Conservation (phyloP, 2,888 invertebrate species). For the Calliopum simillimum region DNA sequence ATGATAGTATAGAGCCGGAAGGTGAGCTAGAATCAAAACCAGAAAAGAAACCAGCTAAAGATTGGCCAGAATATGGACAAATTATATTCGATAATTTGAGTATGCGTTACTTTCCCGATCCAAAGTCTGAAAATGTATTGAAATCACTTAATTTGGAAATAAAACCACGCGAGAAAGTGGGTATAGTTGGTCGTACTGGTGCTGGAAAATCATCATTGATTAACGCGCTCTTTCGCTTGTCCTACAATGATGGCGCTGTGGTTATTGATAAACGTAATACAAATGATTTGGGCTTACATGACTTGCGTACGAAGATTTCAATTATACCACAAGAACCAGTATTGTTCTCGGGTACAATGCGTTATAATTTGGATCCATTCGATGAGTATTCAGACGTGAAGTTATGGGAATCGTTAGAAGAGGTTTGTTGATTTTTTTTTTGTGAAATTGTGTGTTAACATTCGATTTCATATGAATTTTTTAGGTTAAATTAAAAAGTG, state of each 20-base stretch:
- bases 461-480: neutral
- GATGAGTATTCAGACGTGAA: conserved; percentile 81
- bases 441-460: neutral
- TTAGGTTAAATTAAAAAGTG: conserved; percentile 73
- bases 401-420: conserved; percentile 87
- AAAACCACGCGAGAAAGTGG: conserved; percentile 75
- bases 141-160: conserved; percentile 77
- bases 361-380: conserved; percentile 92
- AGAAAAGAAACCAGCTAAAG: conserved; percentile 74
- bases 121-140: conserved; percentile 78
- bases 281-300: conserved; percentile 77
- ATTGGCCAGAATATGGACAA: conserved; percentile 80
- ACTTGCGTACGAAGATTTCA: conserved; percentile 81
- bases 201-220: conserved; percentile 80
- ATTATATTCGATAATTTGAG: conserved; percentile 77
- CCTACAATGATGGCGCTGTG: conserved; percentile 82
- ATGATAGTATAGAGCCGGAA: conserved; percentile 69
- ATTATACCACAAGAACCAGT: conserved; percentile 90
- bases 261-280: conserved; percentile 84
- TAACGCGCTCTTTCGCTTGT: conserved; percentile 81
- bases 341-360: conserved; percentile 86
- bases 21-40: conserved; percentile 75
- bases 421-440: conserved; percentile 68
- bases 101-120: conserved; percentile 76
- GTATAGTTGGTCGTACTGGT: conserved; percentile 80